Conservation (phyloP, 1,140 invertebrate species). For the Tetragnatha versicolor region DNA sequence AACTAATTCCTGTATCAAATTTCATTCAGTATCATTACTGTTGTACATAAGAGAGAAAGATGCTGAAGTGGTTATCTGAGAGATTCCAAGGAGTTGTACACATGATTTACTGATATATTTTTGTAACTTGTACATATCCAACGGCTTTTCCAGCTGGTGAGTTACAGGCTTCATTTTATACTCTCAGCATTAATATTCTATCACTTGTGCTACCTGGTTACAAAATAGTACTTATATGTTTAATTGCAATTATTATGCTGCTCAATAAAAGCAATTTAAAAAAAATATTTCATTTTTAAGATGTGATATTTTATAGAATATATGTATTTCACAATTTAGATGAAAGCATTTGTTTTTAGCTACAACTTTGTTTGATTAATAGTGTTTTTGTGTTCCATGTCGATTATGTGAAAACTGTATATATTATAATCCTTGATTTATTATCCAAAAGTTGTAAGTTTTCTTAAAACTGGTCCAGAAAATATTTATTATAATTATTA, state of each 20-base stretch:
- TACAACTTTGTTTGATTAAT: not conserved
- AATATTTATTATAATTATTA: too few relatives aligned
- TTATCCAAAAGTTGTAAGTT: too few relatives aligned
- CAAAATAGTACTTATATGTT: too few relatives aligned
- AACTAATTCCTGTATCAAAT: constrained; percentile 33
- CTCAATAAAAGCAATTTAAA: not conserved
- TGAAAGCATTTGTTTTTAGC: too few relatives aligned
- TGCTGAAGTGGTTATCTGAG: constrained; percentile 17
- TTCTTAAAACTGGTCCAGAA: too few relatives aligned
- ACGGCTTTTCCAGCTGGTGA: constrained; percentile 27
- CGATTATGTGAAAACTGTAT: too few relatives aligned
- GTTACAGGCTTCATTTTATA: constrained; percentile 33
- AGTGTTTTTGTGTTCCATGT: not conserved
- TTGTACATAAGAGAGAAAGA: constrained; percentile 39
- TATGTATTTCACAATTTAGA: too few relatives aligned
- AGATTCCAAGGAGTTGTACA: constrained; percentile 36
- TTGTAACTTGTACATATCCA: constrained; percentile 54
- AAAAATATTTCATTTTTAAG: not conserved
- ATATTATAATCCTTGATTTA: too few relatives aligned
- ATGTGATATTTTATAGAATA: too few relatives aligned
- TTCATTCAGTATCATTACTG: constrained; percentile 34
- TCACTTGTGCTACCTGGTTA: too few relatives aligned
- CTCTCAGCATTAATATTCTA: constrained; percentile 13
- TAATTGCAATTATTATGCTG: too few relatives aligned
- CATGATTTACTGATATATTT: constrained; percentile 50